phyloP scores from a whole-genome alignment of 2,888 invertebrate genomes.

The Eledona agricola region DNA sequence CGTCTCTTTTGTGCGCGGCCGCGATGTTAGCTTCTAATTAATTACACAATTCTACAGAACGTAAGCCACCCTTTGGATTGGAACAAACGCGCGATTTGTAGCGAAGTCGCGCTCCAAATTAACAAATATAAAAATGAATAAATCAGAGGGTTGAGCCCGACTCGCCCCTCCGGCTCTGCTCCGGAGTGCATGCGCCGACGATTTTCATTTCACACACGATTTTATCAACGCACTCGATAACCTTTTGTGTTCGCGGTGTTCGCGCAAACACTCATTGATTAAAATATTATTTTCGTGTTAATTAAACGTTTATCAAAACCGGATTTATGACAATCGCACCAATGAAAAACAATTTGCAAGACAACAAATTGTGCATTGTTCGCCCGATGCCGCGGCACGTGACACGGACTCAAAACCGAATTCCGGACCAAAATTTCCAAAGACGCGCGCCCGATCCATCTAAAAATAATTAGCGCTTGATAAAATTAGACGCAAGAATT shows the following conservation, averaged over 20 bases:
- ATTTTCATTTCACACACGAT: conserved; percentile 52
- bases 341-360: too few relatives aligned
- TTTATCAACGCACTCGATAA: conserved; percentile 40
- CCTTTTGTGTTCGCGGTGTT: conserved; percentile 33
- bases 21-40: conserved; percentile 37
- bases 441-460: too few relatives aligned
- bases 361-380: too few relatives aligned
- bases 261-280: conserved; percentile 30
- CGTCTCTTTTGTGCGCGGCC: conserved; percentile 31
- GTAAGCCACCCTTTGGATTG: background rate
- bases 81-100: conserved; percentile 15
- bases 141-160: conserved; percentile 54
- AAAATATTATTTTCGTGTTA: conserved; percentile 34
- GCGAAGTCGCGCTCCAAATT: conserved; percentile 51
- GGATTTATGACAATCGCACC: conserved; percentile 15
- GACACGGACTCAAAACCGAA: too few relatives aligned
- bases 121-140: conserved; percentile 54
- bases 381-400: too few relatives aligned
- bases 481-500: too few relatives aligned
- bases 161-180: too few relatives aligned
- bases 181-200: conserved; percentile 45
- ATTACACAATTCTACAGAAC: conserved; percentile 39
- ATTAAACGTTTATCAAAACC: conserved; percentile 31
- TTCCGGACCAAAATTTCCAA: too few relatives aligned
- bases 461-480: too few relatives aligned